These are phyloP conservation scores for Tretioscincus oriximinensis DNA, from an alignment of 2,113 vertebrate genomes.

Conservation along the genomic window DNA sequence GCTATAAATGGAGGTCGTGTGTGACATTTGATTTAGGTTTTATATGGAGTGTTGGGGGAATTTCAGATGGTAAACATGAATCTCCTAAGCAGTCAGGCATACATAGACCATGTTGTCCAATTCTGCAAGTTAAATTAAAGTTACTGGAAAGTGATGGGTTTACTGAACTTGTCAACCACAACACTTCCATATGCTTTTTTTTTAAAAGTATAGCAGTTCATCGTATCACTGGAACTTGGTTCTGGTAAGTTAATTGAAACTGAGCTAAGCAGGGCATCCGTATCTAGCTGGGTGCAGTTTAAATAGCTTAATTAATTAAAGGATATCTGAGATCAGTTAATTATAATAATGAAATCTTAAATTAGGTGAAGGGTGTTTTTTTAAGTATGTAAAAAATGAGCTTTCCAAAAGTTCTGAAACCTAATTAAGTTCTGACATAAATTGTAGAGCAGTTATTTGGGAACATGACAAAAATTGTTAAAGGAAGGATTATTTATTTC, in stretches of 20 bases:
- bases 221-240: slow-evolving; percentile 40
- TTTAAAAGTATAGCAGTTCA: not conserved
- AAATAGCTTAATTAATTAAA: slow-evolving; percentile 66
- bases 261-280: slow-evolving; percentile 53
- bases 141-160: not conserved
- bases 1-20: slow-evolving; percentile 16
- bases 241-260: slow-evolving; percentile 45
- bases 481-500: not conserved
- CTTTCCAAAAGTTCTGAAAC: slow-evolving; percentile 67
- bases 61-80: slow-evolving; percentile 5
- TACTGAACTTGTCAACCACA: not conserved
- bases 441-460: slow-evolving; percentile 49
- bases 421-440: slow-evolving; percentile 62
- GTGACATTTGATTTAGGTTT: slow-evolving; percentile 3
- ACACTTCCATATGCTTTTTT: not conserved
- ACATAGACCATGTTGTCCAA: not conserved
- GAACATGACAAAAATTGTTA: slow-evolving; percentile 52
- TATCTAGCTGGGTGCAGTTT: slow-evolving; percentile 60
- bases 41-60: not conserved
- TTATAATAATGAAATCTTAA: slow-evolving; percentile 70
- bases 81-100: not conserved
- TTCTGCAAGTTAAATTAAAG: not conserved
- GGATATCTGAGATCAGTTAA: slow-evolving; percentile 68
- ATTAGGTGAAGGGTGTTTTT: slow-evolving; percentile 48
- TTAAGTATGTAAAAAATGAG: slow-evolving; percentile 56